A percentile compares a stretch with the other conserved stretches of the same genome.
phyloP scores from a whole-genome alignment of 2,888 invertebrate genomes.

The Hypsopygia costalis region DNA sequence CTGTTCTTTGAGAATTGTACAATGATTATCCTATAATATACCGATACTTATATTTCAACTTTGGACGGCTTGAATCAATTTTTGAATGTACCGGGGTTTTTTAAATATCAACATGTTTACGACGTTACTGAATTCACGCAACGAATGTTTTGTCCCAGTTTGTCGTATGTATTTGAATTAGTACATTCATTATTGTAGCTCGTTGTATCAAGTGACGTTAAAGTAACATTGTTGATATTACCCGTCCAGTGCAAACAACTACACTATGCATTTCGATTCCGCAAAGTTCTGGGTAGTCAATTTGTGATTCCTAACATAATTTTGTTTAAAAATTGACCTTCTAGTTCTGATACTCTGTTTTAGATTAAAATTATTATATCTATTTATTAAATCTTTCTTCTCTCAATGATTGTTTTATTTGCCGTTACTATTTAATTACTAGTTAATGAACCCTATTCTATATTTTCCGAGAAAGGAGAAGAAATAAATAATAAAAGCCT shows the following conservation, averaged over 20 bases:
- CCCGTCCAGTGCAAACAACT: constrained; percentile 1
- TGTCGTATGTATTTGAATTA: no score
- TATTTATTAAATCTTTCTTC: constrained; percentile 80
- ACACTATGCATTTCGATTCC: constrained; percentile 37
- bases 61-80: constrained; percentile 36
- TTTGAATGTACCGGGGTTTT: not conserved
- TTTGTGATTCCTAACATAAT: constrained; percentile 52
- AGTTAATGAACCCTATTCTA: no score
- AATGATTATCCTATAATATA: constrained; percentile 7
- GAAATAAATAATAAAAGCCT: no score
- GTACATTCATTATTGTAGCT: not conserved
- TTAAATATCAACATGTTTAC: no score
- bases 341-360: constrained; percentile 68
- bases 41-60: constrained; percentile 13
- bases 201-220: not conserved
- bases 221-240: not conserved
- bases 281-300: constrained; percentile 56
- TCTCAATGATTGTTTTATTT: constrained; percentile 59
- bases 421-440: not conserved
- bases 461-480: no score
- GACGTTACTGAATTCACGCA: no score
- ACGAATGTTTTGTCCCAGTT: no score
- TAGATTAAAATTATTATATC: constrained; percentile 72
- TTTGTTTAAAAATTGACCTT: constrained; percentile 58
- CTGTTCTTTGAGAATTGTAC: constrained; percentile 40